phyloP scores from a whole-genome alignment of 2,797 vertebrate species.

The Alouatta caraya region DNA sequence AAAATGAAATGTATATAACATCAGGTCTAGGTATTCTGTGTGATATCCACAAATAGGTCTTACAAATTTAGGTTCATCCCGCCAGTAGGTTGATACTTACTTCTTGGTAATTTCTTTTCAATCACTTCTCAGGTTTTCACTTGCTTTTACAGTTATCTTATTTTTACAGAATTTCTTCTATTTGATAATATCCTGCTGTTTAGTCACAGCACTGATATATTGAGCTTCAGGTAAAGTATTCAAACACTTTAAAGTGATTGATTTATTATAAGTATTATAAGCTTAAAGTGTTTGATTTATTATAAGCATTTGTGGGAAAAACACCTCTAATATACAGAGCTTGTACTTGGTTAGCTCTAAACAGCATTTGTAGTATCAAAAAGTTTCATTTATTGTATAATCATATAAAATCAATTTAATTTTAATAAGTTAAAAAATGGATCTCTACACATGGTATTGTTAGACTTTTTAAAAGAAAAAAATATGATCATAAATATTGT shows the following conservation, averaged over 20 bases:
- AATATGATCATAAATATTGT: not conserved
- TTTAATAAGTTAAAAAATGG: not conserved
- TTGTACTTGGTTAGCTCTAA: not conserved
- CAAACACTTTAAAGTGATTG: not conserved
- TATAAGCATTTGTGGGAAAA: not conserved
- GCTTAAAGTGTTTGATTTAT: not conserved
- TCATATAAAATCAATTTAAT: conserved; percentile 1
- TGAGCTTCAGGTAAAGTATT: conserved; percentile 16
- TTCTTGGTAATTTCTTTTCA: not conserved
- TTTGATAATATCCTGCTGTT: not conserved
- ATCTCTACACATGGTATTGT: not conserved
- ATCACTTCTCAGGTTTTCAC: not conserved
- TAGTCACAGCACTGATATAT: not conserved
- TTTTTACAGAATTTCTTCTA: not conserved
- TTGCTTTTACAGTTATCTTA: not conserved
- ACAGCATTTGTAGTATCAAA: not conserved
- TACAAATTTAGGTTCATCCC: not conserved
- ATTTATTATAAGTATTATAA: conserved; percentile 1
- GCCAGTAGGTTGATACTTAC: not conserved
- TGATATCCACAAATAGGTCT: not conserved
- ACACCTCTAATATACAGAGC: not conserved
- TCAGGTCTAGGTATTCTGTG: not conserved
- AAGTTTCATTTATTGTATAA: not conserved
- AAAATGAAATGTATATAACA: not conserved
- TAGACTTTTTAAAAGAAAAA: not conserved